Evolutionary conservation across 2,888 invertebrate species (phyloP).

Genomic region (Elysia crispata): DNA sequence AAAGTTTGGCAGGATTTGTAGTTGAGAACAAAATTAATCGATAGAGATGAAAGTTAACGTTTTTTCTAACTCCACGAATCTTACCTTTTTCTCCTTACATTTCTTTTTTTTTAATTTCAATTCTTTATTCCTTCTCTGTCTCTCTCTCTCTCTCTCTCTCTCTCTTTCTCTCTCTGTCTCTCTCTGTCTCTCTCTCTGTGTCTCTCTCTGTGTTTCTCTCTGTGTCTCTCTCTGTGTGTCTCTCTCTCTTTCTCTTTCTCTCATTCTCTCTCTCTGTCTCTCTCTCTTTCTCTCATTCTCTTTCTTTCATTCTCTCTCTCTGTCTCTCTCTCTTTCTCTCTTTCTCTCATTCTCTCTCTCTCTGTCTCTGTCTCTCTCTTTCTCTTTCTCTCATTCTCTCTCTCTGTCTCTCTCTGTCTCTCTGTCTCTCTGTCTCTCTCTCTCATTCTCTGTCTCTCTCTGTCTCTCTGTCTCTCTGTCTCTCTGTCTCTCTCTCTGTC

Average conservation of each 20-base stretch:
- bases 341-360: slow-evolving; percentile 31
- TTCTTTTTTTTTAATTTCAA: no score
- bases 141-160: no score
- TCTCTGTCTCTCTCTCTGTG: slow-evolving; percentile 9
- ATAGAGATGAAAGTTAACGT: no score
- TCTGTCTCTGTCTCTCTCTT: slow-evolving; percentile 37
- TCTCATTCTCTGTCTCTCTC: no score
- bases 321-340: background rate
- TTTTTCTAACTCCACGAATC: no score
- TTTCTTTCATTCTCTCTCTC: background rate
- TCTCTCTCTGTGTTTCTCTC: slow-evolving; percentile 23
- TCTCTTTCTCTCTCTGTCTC: background rate
- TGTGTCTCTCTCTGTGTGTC: slow-evolving; percentile 24
- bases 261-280: slow-evolving; percentile 17
- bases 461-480: no score
- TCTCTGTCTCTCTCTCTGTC: no score
- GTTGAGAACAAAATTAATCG: no score
- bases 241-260: slow-evolving; percentile 22
- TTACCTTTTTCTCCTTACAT: no score
- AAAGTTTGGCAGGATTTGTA: no score
- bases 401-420: slow-evolving; percentile 26
- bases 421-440: slow-evolving; percentile 23
- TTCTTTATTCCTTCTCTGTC: no score
- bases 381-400: slow-evolving; percentile 19
- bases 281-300: slow-evolving; percentile 27